These are phyloP conservation scores for Gobiocypris rarus DNA, from an alignment of 2,113 vertebrate species.

Conservation along the genomic window DNA sequence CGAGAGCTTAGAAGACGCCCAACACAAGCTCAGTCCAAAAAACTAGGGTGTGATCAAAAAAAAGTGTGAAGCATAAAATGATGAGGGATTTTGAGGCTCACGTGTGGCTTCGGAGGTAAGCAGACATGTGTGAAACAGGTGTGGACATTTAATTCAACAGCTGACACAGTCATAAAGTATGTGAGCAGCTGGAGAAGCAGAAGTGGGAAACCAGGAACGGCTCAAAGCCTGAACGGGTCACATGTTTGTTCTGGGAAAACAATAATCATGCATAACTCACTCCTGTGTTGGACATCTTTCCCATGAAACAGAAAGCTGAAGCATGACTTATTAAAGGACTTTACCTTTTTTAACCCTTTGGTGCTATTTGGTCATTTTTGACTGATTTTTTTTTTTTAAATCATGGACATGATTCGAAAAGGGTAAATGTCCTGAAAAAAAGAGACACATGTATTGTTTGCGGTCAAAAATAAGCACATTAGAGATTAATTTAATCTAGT, in stretches of 20 bases:
- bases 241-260: neutral
- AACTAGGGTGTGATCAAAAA: constrained; percentile 2
- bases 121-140: constrained; percentile 30
- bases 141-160: constrained; percentile 22
- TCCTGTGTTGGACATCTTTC: no score
- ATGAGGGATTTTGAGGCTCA: neutral
- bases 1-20: neutral
- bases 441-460: no score
- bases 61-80: neutral
- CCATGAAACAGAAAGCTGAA: no score
- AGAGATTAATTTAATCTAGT: no score
- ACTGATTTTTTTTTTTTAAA: no score
- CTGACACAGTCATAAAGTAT: neutral
- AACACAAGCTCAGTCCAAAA: neutral
- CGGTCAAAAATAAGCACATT: no score
- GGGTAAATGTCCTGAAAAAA: no score
- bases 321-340: no score
- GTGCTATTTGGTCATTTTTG: no score
- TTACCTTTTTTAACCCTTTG: no score
- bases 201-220: neutral
- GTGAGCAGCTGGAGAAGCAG: constrained; percentile 7
- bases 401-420: no score
- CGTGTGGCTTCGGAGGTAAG: neutral
- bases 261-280: neutral
- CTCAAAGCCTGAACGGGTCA: neutral